These are phyloP conservation scores for Masticophis lateralis DNA, from an alignment of 2,797 vertebrate species.

Conservation along the genomic window DNA sequence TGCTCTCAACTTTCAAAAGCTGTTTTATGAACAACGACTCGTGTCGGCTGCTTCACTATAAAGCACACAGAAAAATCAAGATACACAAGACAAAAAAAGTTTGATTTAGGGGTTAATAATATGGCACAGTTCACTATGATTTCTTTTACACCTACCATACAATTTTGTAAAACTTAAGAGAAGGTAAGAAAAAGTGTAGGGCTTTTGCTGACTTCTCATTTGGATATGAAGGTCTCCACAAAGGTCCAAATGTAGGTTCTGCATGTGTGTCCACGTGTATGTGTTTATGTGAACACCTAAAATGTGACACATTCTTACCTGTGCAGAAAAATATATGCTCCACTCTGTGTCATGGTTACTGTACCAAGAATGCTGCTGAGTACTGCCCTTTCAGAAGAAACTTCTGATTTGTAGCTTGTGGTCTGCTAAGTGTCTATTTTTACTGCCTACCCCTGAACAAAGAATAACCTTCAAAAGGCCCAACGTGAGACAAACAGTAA, in stretches of 20 bases:
- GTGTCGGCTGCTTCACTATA: constrained; percentile 99
- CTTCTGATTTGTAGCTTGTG: constrained; percentile 63
- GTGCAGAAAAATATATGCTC: constrained; percentile 71
- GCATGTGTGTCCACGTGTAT: constrained; percentile 46
- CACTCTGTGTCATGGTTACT: constrained; percentile 69
- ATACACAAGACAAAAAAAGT: constrained; percentile 99
- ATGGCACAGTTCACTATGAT: constrained; percentile 93
- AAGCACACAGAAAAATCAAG: constrained; percentile 99
- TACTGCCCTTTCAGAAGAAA: constrained; percentile 67
- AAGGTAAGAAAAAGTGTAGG: constrained; percentile 75
- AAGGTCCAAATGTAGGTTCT: constrained; percentile 64
- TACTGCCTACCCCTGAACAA: constrained; percentile 69
- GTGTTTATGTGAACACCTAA: constrained; percentile 60
- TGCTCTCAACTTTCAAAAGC: constrained; percentile 99
- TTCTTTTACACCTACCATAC: constrained; percentile 92
- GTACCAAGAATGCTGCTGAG: constrained; percentile 66
- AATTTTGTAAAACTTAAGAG: constrained; percentile 77
- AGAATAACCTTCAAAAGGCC: constrained; percentile 65
- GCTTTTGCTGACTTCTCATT: constrained; percentile 81
- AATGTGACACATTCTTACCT: constrained; percentile 79
- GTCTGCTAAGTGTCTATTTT: constrained; percentile 59
- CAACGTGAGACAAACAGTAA: constrained; percentile 62
- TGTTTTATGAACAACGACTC: constrained; percentile 99
- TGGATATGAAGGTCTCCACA: constrained; percentile 64
- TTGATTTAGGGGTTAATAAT: constrained; percentile 98